phyloP scores from a whole-genome alignment of 1,140 invertebrate genomes.

The Tetragnatha versicolor region DNA sequence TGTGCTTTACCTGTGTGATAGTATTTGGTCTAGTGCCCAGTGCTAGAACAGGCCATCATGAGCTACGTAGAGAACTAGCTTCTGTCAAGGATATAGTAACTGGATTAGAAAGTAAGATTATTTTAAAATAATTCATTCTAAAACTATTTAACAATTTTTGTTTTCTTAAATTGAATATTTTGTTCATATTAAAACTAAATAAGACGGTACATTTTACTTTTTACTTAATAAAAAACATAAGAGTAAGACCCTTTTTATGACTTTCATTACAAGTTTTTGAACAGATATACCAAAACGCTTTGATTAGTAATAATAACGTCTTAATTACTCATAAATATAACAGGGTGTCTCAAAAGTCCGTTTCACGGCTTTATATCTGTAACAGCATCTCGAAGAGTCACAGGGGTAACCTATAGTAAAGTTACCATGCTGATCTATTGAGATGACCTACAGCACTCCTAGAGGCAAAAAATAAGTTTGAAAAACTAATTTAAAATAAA shows the following conservation, averaged over 20 bases:
- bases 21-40: constrained; percentile 10
- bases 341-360: too few relatives aligned
- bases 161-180: neutral
- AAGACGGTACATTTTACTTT: neutral
- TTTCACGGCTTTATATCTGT: too few relatives aligned
- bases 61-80: constrained; percentile 31
- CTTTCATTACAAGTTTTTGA: neutral
- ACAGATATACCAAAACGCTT: too few relatives aligned
- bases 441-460: too few relatives aligned
- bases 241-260: neutral
- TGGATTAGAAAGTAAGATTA: constrained; percentile 39
- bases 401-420: too few relatives aligned
- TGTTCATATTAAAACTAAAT: neutral
- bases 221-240: neutral
- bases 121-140: neutral
- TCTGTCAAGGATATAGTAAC: constrained; percentile 30
- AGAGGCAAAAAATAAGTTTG: too few relatives aligned
- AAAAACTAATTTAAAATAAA: too few relatives aligned
- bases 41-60: constrained; percentile 28
- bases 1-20: neutral
- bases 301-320: too few relatives aligned
- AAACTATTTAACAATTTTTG: neutral
- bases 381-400: too few relatives aligned
- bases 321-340: too few relatives aligned
- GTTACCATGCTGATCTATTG: too few relatives aligned